These are phyloP conservation scores for Hemicrepidius hirtus DNA, from an alignment of 2,888 invertebrate species.

Conservation along the genomic window DNA sequence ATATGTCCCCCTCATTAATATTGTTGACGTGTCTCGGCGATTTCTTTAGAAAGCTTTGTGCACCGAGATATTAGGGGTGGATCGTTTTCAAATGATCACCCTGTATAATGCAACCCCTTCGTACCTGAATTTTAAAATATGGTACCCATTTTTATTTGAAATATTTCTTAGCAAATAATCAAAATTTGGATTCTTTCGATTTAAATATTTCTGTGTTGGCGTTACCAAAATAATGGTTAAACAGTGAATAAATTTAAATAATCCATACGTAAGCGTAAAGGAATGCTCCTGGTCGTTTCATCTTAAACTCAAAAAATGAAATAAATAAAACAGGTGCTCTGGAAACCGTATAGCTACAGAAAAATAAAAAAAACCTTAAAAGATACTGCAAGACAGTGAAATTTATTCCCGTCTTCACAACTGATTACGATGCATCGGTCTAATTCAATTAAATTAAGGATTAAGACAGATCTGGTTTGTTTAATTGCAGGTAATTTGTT, in stretches of 20 bases:
- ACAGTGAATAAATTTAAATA: neutral
- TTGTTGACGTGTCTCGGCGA: too few species aligned
- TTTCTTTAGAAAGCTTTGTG: too few species aligned
- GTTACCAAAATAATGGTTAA: too few species aligned
- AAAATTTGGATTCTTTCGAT: too few species aligned
- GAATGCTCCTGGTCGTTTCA: neutral
- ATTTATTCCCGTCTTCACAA: constrained; percentile 38
- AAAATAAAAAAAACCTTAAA: constrained; percentile 1
- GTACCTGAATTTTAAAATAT: too few species aligned
- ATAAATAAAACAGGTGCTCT: neutral
- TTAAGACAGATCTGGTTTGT: constrained; percentile 59
- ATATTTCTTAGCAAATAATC: too few species aligned
- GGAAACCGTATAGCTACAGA: neutral
- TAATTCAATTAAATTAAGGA: constrained; percentile 62
- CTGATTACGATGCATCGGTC: constrained; percentile 54
- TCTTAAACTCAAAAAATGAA: neutral
- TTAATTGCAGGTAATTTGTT: constrained; percentile 65
- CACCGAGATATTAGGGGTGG: too few species aligned
- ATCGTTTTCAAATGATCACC: too few species aligned
- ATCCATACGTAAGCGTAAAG: neutral
- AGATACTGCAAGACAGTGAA: constrained; percentile 25
- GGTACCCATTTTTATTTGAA: too few species aligned
- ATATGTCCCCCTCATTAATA: too few species aligned
- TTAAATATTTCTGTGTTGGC: too few species aligned
- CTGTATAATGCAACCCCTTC: too few species aligned